A percentile compares a stretch with the other conserved stretches of the same genome.
Evolutionary conservation across 2,888 invertebrate species (phyloP).

Genomic region (Pachymerium ferrugineum): DNA sequence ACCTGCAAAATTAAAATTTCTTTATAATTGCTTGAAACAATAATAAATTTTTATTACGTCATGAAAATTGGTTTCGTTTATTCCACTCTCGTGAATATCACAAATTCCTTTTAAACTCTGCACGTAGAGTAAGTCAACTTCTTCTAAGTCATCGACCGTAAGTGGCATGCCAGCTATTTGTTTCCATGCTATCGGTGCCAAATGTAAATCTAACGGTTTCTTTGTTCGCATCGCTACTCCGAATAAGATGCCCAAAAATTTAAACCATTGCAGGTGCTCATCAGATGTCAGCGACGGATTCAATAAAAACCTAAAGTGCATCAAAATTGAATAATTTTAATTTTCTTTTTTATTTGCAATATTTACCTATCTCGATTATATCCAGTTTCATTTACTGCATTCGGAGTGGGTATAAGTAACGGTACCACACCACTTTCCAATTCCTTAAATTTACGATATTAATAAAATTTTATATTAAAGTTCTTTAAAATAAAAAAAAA

Average conservation of each 20-base stretch:
- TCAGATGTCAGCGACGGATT: conserved; percentile 56
- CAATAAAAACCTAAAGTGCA: conserved; percentile 50
- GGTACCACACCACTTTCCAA: conserved; percentile 56
- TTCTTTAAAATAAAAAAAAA: background rate
- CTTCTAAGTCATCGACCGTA: conserved; percentile 58
- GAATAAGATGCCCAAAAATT: conserved; percentile 60
- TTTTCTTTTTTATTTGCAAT: background rate
- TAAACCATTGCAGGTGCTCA: conserved; percentile 56
- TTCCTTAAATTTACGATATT: conserved; percentile 46
- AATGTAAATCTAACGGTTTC: conserved; percentile 59
- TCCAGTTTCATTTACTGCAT: conserved; percentile 58
- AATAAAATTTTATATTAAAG: background rate
- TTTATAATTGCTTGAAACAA: background rate
- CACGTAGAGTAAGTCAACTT: conserved; percentile 56
- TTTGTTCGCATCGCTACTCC: conserved; percentile 62
- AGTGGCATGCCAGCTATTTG: conserved; percentile 57
- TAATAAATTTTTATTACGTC: conserved; percentile 47
- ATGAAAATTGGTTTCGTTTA: conserved; percentile 57
- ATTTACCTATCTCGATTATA: conserved; percentile 56
- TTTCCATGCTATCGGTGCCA: conserved; percentile 61
- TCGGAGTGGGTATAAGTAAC: conserved; percentile 58
- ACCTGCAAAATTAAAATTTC: conserved; percentile 41
- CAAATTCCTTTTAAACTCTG: conserved; percentile 57
- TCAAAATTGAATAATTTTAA: background rate
- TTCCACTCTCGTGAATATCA: conserved; percentile 57